These are phyloP conservation scores for Sula dactylatra DNA, from an alignment of 2,113 vertebrate genomes.

Conservation along the genomic window DNA sequence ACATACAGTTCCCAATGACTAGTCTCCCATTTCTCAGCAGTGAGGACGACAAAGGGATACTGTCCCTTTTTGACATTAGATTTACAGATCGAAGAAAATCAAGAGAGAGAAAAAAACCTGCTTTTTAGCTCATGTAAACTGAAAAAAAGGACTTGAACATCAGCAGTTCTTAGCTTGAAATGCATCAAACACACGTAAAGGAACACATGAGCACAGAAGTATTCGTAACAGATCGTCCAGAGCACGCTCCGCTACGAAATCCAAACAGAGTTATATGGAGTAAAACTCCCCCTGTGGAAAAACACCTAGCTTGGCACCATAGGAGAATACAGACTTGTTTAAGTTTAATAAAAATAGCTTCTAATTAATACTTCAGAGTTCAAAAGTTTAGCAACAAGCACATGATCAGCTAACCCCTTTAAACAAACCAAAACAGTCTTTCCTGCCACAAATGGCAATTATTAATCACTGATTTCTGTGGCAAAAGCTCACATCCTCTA, in stretches of 20 bases:
- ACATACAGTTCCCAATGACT: not conserved
- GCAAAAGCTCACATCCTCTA: slow-evolving; percentile 50
- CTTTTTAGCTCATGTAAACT: slow-evolving; percentile 47
- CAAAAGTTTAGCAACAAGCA: slow-evolving; percentile 67
- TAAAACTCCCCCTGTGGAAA: slow-evolving; percentile 48
- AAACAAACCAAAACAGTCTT: slow-evolving; percentile 12
- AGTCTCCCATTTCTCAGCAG: slow-evolving; percentile 1
- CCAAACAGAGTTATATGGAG: not conserved
- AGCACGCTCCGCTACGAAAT: slow-evolving; percentile 11
- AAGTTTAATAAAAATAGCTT: slow-evolving; percentile 75
- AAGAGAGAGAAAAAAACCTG: not conserved
- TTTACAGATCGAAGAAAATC: slow-evolving; percentile 52
- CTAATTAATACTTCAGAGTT: slow-evolving; percentile 68
- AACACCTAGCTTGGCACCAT: slow-evolving; percentile 71
- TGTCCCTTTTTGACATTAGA: slow-evolving; percentile 65
- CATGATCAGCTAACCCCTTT: slow-evolving; percentile 37
- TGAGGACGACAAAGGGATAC: slow-evolving; percentile 68
- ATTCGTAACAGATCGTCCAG: slow-evolving; percentile 21
- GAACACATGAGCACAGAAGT: slow-evolving; percentile 47
- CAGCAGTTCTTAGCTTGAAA: slow-evolving; percentile 56
- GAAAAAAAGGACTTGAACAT: slow-evolving; percentile 24
- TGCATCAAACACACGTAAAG: slow-evolving; percentile 56
- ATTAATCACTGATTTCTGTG: not conserved
- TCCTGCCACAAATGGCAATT: slow-evolving; percentile 45
- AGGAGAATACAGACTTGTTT: slow-evolving; percentile 70